Conservation (phyloP, 2,888 invertebrate genomes). For the Spisula solida region DNA sequence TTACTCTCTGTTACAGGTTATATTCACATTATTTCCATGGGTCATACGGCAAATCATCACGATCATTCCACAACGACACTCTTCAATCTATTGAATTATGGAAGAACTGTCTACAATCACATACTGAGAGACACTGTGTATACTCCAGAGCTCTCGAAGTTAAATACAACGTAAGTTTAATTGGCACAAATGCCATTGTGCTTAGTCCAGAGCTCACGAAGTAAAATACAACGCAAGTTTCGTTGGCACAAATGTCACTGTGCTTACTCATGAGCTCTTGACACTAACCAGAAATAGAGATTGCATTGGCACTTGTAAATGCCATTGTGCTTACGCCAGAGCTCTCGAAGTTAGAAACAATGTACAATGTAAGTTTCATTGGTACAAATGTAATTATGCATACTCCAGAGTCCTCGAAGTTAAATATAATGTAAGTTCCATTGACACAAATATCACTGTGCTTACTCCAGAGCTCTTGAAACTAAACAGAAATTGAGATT, state of each 20-base stretch:
- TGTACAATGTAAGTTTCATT: not conserved
- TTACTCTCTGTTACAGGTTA: slow-evolving; percentile 18
- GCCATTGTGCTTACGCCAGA: slow-evolving; percentile 41
- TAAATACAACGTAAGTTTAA: not conserved
- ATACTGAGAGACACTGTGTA: slow-evolving; percentile 45
- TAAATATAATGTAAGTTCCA: not conserved
- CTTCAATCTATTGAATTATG: slow-evolving; percentile 27
- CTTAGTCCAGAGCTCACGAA: too few species aligned
- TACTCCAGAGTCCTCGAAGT: not conserved
- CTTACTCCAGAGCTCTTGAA: too few species aligned
- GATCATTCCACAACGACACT: slow-evolving; percentile 31
- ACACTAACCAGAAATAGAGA: too few species aligned
- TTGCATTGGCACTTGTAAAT: too few species aligned
- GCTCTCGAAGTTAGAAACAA: not conserved
- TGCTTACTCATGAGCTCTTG: too few species aligned
- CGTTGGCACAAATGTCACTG: too few species aligned
- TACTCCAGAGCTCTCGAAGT: slow-evolving; percentile 19
- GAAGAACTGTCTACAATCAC: slow-evolving; percentile 32
- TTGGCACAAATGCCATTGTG: too few species aligned
- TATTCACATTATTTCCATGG: slow-evolving; percentile 49
- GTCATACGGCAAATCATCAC: slow-evolving; percentile 21
- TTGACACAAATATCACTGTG: too few species aligned
- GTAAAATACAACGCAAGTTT: too few species aligned
- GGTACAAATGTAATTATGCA: too few species aligned
- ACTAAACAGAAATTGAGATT: too few species aligned